Evolutionary conservation across 2,113 vertebrate genomes (phyloP).

Genomic region (Gavia stellata): DNA sequence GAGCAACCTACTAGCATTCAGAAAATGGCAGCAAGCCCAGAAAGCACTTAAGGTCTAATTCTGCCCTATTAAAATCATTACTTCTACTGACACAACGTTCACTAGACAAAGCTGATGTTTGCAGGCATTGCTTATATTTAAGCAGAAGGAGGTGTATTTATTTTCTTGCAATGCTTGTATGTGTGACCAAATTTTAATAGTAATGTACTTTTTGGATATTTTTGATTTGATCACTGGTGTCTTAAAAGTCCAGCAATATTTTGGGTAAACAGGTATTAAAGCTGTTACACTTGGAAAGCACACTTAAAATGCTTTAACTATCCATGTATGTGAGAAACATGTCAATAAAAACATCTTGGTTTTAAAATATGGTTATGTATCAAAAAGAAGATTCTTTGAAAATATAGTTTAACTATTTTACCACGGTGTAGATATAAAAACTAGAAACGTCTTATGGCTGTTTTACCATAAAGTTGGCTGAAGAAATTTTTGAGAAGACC

Average conservation of each 20-base stretch:
- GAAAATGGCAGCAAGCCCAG: background rate
- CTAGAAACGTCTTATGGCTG: background rate
- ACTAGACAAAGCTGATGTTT: background rate
- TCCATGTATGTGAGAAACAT: background rate
- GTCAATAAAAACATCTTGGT: background rate
- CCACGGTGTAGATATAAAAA: background rate
- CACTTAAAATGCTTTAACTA: background rate
- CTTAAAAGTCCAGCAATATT: background rate
- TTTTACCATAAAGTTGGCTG: background rate
- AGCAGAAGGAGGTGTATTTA: background rate
- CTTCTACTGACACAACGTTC: background rate
- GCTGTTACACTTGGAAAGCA: background rate
- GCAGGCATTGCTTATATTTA: background rate
- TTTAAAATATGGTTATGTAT: background rate
- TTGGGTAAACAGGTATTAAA: background rate
- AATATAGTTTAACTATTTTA: background rate
- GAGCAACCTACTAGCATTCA: background rate
- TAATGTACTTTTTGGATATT: background rate
- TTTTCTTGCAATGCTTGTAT: background rate
- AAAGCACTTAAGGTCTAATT: conserved; percentile 12
- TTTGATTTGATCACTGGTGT: background rate
- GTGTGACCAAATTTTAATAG: background rate
- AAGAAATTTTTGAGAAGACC: conserved; percentile 6
- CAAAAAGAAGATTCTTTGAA: background rate
- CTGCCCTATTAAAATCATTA: background rate